A percentile compares a stretch with the other conserved stretches of the same genome.
Evolutionary conservation across 2,113 vertebrate species (phyloP).

Genomic region (Arothron firmamentum): DNA sequence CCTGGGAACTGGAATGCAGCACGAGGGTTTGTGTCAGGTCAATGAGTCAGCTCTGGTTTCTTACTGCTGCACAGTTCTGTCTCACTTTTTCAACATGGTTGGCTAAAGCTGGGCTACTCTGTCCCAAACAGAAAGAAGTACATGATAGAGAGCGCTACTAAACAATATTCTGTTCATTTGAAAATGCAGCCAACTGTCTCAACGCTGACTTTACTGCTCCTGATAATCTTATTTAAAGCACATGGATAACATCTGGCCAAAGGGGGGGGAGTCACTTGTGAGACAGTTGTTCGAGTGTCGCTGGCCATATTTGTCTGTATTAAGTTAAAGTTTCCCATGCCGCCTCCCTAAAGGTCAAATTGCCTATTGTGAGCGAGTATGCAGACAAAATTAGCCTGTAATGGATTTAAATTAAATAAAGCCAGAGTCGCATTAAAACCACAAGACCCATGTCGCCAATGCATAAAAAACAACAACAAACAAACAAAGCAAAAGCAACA

Average conservation of each 20-base stretch:
- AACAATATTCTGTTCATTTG: not conserved
- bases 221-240: constrained; percentile 21
- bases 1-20: constrained; percentile 10
- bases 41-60: constrained; percentile 12
- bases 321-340: constrained; percentile 43
- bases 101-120: not conserved
- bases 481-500: not conserved
- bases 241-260: constrained; percentile 33
- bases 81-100: constrained; percentile 5
- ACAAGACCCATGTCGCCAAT: constrained; percentile 25
- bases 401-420: constrained; percentile 42
- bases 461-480: not conserved
- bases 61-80: constrained; percentile 4
- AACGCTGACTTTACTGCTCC: not conserved
- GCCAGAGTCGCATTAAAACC: constrained; percentile 25
- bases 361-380: constrained; percentile 16
- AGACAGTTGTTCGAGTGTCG: constrained; percentile 28
- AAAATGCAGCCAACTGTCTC: not conserved
- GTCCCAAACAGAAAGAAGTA: not conserved
- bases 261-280: constrained; percentile 2
- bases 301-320: constrained; percentile 42
- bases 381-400: constrained; percentile 16
- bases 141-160: not conserved
- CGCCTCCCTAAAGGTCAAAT: constrained; percentile 30
- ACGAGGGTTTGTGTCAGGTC: constrained; percentile 4